Percentiles rank a stretch among this genome's conserved stretches.
Conservation (phyloP, 2,113 vertebrate genomes). For the Plecotus auritus region DNA sequence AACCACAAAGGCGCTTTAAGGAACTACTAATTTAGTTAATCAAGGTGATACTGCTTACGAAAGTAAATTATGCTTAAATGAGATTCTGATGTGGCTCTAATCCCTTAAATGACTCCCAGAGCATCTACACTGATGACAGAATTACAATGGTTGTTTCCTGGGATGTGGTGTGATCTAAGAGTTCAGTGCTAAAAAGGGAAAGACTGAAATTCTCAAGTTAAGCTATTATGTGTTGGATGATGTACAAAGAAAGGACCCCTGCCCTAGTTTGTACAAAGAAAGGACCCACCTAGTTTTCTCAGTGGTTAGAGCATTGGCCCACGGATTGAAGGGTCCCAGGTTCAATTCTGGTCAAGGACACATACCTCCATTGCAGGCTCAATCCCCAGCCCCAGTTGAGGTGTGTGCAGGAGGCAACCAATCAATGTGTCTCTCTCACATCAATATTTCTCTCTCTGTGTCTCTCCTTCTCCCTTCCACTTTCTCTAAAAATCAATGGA, state of each 20-base stretch:
- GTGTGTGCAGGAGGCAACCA: too few relatives aligned
- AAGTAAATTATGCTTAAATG: slow-evolving; percentile 50
- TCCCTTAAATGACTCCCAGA: neutral
- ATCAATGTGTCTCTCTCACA: too few relatives aligned
- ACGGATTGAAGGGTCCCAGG: too few relatives aligned
- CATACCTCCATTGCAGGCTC: too few relatives aligned
- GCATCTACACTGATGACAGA: neutral
- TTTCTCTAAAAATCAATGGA: too few relatives aligned
- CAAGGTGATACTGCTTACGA: slow-evolving; percentile 51
- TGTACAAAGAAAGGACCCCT: neutral
- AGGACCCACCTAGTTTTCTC: too few relatives aligned
- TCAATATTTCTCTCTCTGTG: too few relatives aligned
- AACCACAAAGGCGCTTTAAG: slow-evolving; percentile 45
- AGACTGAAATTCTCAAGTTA: neutral
- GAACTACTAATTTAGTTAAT: slow-evolving; percentile 59
- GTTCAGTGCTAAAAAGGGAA: neutral
- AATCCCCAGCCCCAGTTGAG: too few relatives aligned
- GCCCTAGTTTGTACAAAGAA: too few relatives aligned
- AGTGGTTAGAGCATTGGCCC: too few relatives aligned
- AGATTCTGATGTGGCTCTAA: slow-evolving; percentile 27
- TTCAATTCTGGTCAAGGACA: too few relatives aligned
- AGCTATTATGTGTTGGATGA: neutral
- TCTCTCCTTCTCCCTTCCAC: too few relatives aligned
- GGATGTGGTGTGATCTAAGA: neutral
- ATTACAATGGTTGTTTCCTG: neutral